Base-by-base conservation (phyloP, 2,797 vertebrate genomes). In the Gymnopithys bicolor region DNA sequence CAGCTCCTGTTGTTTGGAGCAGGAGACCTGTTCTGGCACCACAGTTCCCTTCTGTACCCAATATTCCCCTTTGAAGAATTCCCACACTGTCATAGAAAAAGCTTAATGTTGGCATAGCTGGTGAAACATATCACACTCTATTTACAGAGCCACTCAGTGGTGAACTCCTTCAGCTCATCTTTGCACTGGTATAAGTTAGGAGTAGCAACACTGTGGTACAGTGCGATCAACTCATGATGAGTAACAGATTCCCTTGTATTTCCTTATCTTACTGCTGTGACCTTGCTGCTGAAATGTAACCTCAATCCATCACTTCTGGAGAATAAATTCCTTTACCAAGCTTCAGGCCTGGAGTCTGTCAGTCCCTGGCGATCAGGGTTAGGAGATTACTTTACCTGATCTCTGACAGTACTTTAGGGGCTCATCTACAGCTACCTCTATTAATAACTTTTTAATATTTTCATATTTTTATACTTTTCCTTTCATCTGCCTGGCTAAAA, bases 201-300 rank as follows among this genome's bases (percentile, higher is more conserved):
- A 89, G 56, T 9, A 62, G 39, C 81, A 88, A 32, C 27, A 24
- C 45, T 33, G 27, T 5, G 19, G 45, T 79, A 35, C 63, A 49
- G 32, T 58, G 77, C 87, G 64, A 77, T 49, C 80, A 84, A 74
- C 25, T 13, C 39, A 8, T 39, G 81, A 79, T 49, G 74, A 93
- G 63, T 79, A 76, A 90, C 59, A 89, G 88, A 79, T 87, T 87
- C 30, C 52, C 67, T 45, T 79, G 51, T 53, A 32, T 90, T 92
- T 79, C 33, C 64, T 96, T 95, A 90, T 95, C 96, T 95, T 41
- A 13, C 39, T 76, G n/a, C 70, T 88, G 17, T 91, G 87, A 81
- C 94, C 83, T 91, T 82, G 35, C 83, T 91, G 76, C 87, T 94
- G 83, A 94, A 91, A 68, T 13, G 55, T 56, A 70, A 90, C 67